phyloP scores from a whole-genome alignment of 2,113 vertebrate species.

The Ondatra zibethicus region DNA sequence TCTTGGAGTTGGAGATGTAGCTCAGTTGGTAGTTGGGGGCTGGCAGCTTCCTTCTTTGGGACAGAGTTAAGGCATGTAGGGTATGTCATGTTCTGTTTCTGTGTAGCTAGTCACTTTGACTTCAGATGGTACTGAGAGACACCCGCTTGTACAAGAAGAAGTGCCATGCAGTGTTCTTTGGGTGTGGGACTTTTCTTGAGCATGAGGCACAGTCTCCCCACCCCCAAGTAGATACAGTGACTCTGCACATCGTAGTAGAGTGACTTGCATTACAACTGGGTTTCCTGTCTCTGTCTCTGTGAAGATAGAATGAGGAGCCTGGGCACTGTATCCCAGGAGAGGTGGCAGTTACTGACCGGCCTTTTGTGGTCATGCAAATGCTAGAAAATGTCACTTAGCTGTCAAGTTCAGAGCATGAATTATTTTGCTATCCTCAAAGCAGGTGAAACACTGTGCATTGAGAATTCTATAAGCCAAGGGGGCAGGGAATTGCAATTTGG shows the following conservation, averaged over 20 bases:
- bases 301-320: not conserved
- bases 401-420: not conserved
- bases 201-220: no score
- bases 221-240: accelerated
- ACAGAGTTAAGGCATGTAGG: not conserved
- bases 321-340: not conserved
- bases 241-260: not conserved
- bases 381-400: not conserved
- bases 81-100: accelerated
- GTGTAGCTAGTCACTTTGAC: not conserved
- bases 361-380: not conserved
- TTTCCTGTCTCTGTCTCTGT: not conserved
- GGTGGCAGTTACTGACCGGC: not conserved
- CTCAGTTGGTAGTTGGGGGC: not conserved
- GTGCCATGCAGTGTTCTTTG: accelerated
- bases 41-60: accelerated
- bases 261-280: not conserved
- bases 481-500: no score
- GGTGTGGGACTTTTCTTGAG: no score
- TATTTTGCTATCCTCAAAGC: not conserved
- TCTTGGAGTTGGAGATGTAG: not conserved
- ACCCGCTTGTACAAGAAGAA: accelerated
- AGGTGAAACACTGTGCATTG: not conserved
- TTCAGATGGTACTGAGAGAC: not conserved
- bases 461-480: not conserved